Conservation (phyloP, 2,113 vertebrate genomes). For the Kryptolebias marmoratus region DNA sequence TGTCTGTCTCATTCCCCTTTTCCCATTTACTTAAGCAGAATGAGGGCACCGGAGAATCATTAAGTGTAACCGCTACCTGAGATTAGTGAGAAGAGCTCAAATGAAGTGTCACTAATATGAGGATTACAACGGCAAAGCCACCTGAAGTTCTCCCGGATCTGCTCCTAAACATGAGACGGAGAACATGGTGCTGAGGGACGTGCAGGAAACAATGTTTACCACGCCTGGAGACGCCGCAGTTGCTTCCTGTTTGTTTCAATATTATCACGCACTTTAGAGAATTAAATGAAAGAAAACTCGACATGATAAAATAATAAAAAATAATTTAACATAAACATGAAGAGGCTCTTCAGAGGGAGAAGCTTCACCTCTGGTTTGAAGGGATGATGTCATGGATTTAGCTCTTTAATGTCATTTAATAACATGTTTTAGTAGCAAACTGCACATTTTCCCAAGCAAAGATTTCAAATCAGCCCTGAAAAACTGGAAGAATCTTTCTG, state of each 20-base stretch:
- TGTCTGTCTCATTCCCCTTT: constrained; percentile 72
- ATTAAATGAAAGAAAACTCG: not conserved
- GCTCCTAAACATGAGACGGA: constrained; percentile 46
- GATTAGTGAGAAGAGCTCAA: constrained; percentile 80
- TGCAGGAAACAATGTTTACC: constrained; percentile 25
- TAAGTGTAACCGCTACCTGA: constrained; percentile 83
- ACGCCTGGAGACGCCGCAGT: constrained; percentile 1
- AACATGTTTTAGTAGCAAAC: not conserved
- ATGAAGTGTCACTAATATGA: constrained; percentile 85
- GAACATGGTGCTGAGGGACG: constrained; percentile 17
- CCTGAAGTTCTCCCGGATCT: constrained; percentile 73
- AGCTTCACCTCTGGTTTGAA: not conserved
- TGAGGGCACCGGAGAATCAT: constrained; percentile 79
- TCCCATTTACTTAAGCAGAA: constrained; percentile 78
- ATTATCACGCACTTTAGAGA: not conserved
- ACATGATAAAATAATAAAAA: not conserved
- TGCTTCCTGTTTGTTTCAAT: constrained; percentile 16
- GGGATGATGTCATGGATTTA: not conserved
- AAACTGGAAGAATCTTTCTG: not conserved
- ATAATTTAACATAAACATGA: not conserved
- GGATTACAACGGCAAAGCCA: constrained; percentile 83
- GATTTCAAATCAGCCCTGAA: not conserved
- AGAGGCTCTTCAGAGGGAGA: no score
- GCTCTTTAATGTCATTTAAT: no score
- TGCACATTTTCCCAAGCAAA: not conserved